Evolutionary conservation across 2,113 vertebrate genomes (phyloP), one percentile per base, ranked within the genome.

Genomic region (Turdus rufiventris): DNA sequence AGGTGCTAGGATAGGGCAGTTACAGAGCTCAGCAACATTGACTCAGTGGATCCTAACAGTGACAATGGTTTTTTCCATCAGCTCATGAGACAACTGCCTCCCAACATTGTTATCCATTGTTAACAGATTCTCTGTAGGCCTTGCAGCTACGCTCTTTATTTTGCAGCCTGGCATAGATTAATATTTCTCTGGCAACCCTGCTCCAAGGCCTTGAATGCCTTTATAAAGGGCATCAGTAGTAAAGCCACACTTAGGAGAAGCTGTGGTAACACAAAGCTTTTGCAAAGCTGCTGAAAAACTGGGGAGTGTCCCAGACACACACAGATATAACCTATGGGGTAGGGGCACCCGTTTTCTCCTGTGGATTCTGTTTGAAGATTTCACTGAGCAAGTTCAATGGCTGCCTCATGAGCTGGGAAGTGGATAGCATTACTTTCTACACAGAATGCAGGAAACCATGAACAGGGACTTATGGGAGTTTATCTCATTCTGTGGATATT

Each of bases 131-230:
- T 74, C 5, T 71, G 60, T 84, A 68, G 68, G 43, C 80, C 70
- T 68, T 84, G 50, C 61, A 81, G 36, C 80, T 72, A 15, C 51
- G 65, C 56, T 93, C 48, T 24, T 84, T 71, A 33, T 89, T 92
- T 77, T 91, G 84, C 57, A 84, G 57, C 45, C 38, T 73, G 53
- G n/a, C 75, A 36, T 19, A 80, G 68, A 54, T 88, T 75, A 71
- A 31, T 81, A 47, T 33, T 73, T 89, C 61, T 91, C 83, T 91
- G 66, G 48, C 61, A 94, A 12, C 42, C 72, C 43, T 60, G 8
- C 53, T 89, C 65, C 68, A 71, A 75, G 74, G 65, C 86, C 93
- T 89, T 78, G 61, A 75, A 81, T 83, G 66, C 42, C 45, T 72
- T 68, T 83, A 38, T 76, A 71, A 73, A 80, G 33, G 42, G 16